Conservation (phyloP, 2,113 vertebrate species). For the Tachuris rubrigastra region DNA sequence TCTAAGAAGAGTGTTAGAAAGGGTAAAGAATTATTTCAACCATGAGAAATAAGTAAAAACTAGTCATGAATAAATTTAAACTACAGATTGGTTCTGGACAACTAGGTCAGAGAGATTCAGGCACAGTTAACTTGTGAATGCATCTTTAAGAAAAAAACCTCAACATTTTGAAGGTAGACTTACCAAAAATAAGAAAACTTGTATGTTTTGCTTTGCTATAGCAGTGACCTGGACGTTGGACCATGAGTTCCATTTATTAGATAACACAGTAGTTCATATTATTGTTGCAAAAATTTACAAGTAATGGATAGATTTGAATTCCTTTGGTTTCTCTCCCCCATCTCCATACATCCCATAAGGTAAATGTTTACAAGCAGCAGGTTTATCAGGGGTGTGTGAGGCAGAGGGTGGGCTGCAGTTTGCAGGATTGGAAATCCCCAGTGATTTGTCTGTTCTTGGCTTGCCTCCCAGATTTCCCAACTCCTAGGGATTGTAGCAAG, state of each 20-base stretch:
- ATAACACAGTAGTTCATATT: not conserved
- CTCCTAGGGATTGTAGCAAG: not conserved
- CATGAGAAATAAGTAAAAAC: not conserved
- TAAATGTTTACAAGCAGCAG: not conserved
- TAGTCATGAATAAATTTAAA: conserved; percentile 22
- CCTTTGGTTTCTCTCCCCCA: not conserved
- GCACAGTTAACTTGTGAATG: not conserved
- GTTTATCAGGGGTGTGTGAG: rapidly evolving
- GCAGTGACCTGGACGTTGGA: not conserved
- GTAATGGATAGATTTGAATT: not conserved
- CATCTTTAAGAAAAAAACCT: not conserved
- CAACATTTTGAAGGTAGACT: not conserved
- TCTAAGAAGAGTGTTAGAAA: not conserved
- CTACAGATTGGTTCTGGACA: not conserved
- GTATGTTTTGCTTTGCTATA: not conserved
- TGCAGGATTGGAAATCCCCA: not conserved
- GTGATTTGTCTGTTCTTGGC: not conserved
- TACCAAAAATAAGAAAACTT: not conserved
- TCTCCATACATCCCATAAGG: not conserved
- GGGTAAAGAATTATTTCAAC: not conserved
- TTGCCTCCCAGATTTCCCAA: not conserved
- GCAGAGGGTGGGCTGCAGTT: not conserved
- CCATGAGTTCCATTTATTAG: not conserved
- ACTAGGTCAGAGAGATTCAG: not conserved
- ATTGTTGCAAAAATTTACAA: not conserved